Conservation (phyloP, 2,888 invertebrate genomes). For the Lochmaea crataegi region DNA sequence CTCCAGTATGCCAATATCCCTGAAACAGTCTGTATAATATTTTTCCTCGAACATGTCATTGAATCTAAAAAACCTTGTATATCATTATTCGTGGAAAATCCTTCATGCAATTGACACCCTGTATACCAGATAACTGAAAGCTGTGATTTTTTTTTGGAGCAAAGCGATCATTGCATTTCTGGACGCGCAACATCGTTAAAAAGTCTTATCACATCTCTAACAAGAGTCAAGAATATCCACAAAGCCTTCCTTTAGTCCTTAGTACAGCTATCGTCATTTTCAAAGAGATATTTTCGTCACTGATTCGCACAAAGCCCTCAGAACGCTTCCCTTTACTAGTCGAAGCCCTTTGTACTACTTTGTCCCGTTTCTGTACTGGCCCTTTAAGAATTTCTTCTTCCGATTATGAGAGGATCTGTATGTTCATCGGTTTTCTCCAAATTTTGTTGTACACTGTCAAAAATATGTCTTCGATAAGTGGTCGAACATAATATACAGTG, state of each 20-base stretch:
- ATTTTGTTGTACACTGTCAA: not conserved
- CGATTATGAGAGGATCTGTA: not conserved
- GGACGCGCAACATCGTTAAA: not conserved
- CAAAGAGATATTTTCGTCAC: constrained; percentile 26
- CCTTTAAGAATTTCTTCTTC: constrained; percentile 12
- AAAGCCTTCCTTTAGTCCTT: constrained; percentile 19
- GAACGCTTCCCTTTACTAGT: constrained; percentile 15
- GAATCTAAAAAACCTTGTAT: no score
- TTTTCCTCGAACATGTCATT: no score
- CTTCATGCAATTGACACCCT: no score
- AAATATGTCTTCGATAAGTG: not conserved
- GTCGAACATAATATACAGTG: no score
- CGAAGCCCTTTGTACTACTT: constrained; percentile 20
- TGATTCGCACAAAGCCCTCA: constrained; percentile 19
- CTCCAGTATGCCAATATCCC: no score
- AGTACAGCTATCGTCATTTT: constrained; percentile 23
- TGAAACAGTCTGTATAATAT: no score
- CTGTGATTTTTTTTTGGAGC: not conserved
- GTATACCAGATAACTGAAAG: not conserved
- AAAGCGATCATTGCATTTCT: not conserved
- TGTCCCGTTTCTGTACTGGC: constrained; percentile 13
- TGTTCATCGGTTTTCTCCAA: not conserved
- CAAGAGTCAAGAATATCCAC: constrained; percentile 30
- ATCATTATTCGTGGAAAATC: no score
- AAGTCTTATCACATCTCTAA: constrained; percentile 23